Base-by-base conservation (phyloP, 2,888 invertebrate genomes). In the Punctoribates punctum region DNA sequence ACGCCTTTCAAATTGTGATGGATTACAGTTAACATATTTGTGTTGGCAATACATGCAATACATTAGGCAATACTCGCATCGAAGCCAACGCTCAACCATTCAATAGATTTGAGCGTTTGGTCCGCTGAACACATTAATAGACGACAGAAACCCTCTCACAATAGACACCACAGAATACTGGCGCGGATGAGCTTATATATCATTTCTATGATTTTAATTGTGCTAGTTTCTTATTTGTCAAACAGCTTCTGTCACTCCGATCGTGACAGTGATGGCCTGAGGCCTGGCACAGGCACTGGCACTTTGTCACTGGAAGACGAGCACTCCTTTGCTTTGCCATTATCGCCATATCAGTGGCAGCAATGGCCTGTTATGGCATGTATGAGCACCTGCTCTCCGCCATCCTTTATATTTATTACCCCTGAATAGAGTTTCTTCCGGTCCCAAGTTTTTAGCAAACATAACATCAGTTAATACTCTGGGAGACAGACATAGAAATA, bases 1-100 rank as follows among this genome's bases (percentile, higher is more conserved):
- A 67, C 67, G 67, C 67, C 67, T 62, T 62, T 67, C 38, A 67
- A 67, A 67, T 67, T 34, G 67, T 67, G 67, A 67, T 67, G 34
- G 67, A 67, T 67, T 67, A 34, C 67, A 67, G 67, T 67, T 38
- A 38, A 38, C 67, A 67, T 67, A 67, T 67, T 38, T 67, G 20
- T 38, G 60, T 27, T 9, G 4, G 25, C 27, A 60, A 60, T 34
- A 34, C 34, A 34, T 34, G 34, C 60, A 11, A 27, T 29, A 11
- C 8, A 27, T 25, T 25, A 60, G 27, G 13, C 60, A 38, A 67
- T 67, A 20, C 38, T 17, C 4, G 29, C 8, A 67, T 67, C 1
- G 11, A 38, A 15, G 20, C 11, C 60, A 60, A 60, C 20, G 38
- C 6, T 34, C 38, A n/a, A n/a, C 34, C 11, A n/a, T 34, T 67